These are phyloP conservation scores for Bombus huntii DNA, from an alignment of 1,140 invertebrate species.

Conservation along the genomic window DNA sequence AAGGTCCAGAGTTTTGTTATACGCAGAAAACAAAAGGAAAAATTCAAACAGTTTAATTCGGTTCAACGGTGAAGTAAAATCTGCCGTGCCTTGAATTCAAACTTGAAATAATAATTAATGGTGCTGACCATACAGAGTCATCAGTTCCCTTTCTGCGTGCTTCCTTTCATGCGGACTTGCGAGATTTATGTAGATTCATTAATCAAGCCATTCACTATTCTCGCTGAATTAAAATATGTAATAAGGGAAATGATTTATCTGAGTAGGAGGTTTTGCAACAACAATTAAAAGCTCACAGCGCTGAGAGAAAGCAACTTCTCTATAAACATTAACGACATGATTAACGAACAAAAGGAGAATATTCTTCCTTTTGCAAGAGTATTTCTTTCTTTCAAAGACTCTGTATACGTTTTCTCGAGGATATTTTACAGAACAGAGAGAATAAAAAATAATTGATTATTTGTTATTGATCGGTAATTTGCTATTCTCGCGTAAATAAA, in stretches of 20 bases:
- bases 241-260: background rate
- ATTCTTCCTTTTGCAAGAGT: too few species aligned
- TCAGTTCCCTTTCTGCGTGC: background rate
- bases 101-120: slow-evolving; percentile 6
- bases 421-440: too few species aligned
- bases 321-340: background rate
- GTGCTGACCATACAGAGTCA: background rate
- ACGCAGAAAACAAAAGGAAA: too few species aligned
- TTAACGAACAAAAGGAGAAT: background rate
- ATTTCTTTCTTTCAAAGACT: too few species aligned
- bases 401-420: too few species aligned
- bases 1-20: too few species aligned
- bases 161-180: background rate
- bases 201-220: background rate
- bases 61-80: background rate
- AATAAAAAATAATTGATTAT: too few species aligned
- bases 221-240: background rate
- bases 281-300: background rate
- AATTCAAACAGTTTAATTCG: too few species aligned
- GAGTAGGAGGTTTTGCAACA: background rate
- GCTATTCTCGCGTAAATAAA: too few species aligned
- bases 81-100: background rate
- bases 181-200: background rate
- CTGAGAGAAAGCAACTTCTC: background rate
- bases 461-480: too few species aligned